Conservation (phyloP, 2,113 vertebrate genomes). For the Boleophthalmus pectinirostris region DNA sequence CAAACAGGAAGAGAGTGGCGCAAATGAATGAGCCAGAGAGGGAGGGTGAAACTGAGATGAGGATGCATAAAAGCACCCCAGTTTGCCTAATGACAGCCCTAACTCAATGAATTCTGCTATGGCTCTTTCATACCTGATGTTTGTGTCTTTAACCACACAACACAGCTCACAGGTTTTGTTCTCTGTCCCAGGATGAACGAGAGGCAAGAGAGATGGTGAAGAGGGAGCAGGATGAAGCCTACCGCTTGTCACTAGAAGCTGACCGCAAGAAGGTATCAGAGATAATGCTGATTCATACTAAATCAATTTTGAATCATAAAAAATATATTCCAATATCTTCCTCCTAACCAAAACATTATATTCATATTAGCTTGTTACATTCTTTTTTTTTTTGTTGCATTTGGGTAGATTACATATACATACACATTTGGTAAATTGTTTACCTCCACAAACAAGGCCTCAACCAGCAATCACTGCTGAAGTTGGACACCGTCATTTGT, state of each 20-base stretch:
- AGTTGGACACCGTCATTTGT: too few relatives aligned
- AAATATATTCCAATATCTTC: not conserved
- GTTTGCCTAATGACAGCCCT: constrained; percentile 67
- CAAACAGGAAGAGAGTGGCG: constrained; percentile 75
- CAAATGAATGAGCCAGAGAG: constrained; percentile 64
- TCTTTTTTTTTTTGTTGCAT: too few relatives aligned
- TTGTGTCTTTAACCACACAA: constrained; percentile 65
- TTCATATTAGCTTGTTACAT: not conserved
- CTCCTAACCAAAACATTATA: not conserved
- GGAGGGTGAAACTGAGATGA: constrained; percentile 66
- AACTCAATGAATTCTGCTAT: constrained; percentile 64
- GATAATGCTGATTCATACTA: not conserved
- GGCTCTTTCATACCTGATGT: constrained; percentile 75
- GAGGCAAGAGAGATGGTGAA: constrained; percentile 98
- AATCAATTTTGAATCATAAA: not conserved
- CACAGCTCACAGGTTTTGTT: constrained; percentile 60
- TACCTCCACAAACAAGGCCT: not conserved
- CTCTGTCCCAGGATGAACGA: constrained; percentile 86
- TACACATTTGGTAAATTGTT: not conserved
- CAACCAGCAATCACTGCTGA: too few relatives aligned
- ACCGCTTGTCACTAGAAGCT: constrained; percentile 94
- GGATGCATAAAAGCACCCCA: constrained; percentile 71
- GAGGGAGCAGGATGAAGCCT: constrained; percentile 96
- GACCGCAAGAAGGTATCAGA: constrained; percentile 92
- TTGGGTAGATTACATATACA: too few relatives aligned